A percentile compares a stretch with the other conserved stretches of the same genome.
These are phyloP conservation scores for Tautogolabrus adspersus DNA, from an alignment of 2,113 vertebrate species.

Conservation along the genomic window DNA sequence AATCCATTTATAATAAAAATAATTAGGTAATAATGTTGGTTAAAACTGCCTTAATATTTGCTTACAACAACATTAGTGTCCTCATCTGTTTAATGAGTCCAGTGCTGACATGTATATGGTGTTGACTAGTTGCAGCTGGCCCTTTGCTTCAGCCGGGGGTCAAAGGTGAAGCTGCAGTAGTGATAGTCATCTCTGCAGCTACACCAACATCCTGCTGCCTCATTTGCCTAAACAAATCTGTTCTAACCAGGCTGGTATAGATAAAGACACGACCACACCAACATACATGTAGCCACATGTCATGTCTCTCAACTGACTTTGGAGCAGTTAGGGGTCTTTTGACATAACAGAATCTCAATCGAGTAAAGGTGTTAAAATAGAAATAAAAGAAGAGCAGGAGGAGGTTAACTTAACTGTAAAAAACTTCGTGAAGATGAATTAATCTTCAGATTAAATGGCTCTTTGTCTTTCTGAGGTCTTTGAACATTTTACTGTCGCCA, in stretches of 20 bases:
- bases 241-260: constrained; percentile 12
- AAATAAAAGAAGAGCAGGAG: not conserved
- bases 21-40: not conserved
- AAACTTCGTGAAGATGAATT: not conserved
- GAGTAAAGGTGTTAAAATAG: too few relatives aligned
- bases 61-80: not conserved
- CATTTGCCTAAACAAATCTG: constrained; percentile 74
- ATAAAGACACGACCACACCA: constrained; percentile 8
- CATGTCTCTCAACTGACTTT: not conserved
- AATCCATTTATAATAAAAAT: too few relatives aligned
- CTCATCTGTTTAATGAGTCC: not conserved
- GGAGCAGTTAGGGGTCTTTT: not conserved
- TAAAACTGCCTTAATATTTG: not conserved
- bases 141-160: constrained; percentile 53
- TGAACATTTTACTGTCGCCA: constrained; percentile 27
- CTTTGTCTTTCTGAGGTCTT: not conserved
- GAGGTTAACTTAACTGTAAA: not conserved
- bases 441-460: not conserved
- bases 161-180: constrained; percentile 48
- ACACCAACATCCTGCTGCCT: constrained; percentile 61
- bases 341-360: not conserved
- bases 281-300: not conserved
- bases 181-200: constrained; percentile 59
- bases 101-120: not conserved
- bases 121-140: constrained; percentile 25